Evolutionary conservation across 2,113 vertebrate genomes (phyloP).

Genomic region (Psittacara wagleri): DNA sequence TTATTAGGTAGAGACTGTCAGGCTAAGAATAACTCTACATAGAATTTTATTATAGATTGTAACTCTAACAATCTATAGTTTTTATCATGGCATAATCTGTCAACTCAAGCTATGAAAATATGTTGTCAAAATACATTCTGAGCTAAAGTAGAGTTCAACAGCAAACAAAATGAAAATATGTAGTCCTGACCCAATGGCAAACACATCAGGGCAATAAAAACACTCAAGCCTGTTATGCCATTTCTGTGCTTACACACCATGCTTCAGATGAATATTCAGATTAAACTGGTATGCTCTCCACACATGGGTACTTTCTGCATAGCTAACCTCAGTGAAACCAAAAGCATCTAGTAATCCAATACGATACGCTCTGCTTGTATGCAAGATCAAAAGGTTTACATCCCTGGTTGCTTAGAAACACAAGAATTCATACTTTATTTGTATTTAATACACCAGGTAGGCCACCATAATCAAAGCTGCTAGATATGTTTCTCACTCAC

Average conservation of each 20-base stretch:
- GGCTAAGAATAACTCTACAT: background rate
- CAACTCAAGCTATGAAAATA: background rate
- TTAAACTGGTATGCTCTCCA: slow-evolving; percentile 11
- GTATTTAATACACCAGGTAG: background rate
- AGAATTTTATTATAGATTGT: background rate
- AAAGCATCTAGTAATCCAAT: background rate
- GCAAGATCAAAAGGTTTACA: background rate
- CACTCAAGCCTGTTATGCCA: slow-evolving; percentile 11
- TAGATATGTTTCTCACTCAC: background rate
- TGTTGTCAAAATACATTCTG: background rate
- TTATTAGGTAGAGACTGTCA: background rate
- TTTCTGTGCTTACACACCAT: background rate
- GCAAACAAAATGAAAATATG: slow-evolving; percentile 28
- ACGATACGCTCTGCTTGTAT: background rate
- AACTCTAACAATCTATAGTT: background rate
- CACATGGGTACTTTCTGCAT: background rate
- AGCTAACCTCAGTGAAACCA: background rate
- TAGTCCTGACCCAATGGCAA: slow-evolving; percentile 1
- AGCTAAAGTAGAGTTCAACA: background rate
- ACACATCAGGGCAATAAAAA: slow-evolving; percentile 15
- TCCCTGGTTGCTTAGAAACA: background rate
- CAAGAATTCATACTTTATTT: background rate
- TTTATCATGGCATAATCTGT: background rate
- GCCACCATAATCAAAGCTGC: background rate
- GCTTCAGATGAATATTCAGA: slow-evolving; percentile 30